These are phyloP conservation scores for Athrips mouffetella DNA, from an alignment of 2,888 invertebrate genomes.

Conservation along the genomic window DNA sequence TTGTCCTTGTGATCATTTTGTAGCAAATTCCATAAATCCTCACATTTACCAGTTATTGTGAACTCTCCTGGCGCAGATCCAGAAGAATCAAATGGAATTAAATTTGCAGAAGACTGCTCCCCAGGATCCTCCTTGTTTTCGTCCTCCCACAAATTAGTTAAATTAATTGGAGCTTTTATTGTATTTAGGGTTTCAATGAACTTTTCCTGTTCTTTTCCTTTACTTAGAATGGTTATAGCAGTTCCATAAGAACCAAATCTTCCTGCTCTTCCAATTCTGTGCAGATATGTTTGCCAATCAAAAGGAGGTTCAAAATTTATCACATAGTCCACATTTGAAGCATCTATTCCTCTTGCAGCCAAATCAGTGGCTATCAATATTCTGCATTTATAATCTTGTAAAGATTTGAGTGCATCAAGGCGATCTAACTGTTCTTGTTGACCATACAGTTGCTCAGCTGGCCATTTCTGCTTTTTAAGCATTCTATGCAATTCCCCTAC, in stretches of 20 bases:
- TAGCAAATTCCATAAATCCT: slow-evolving; percentile 36
- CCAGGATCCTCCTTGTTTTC: slow-evolving; percentile 15
- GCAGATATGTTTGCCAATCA: slow-evolving; percentile 91
- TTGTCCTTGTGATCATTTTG: slow-evolving; percentile 23
- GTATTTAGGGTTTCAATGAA: slow-evolving; percentile 78
- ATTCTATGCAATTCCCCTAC: slow-evolving; percentile 87
- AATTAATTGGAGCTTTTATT: slow-evolving; percentile 64
- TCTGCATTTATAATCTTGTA: slow-evolving; percentile 89
- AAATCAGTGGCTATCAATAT: slow-evolving; percentile 94
- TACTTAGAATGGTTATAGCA: slow-evolving; percentile 85
- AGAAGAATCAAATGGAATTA: background rate
- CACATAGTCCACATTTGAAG: slow-evolving; percentile 93
- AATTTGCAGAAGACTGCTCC: background rate
- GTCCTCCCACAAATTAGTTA: slow-evolving; percentile 48
- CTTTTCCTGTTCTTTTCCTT: slow-evolving; percentile 79
- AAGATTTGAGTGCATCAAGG: slow-evolving; percentile 84
- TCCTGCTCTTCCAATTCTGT: slow-evolving; percentile 97
- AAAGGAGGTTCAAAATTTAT: slow-evolving; percentile 93
- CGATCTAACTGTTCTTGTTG: slow-evolving; percentile 88
- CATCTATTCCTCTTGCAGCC: slow-evolving; percentile 96
- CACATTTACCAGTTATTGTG: slow-evolving; percentile 18
- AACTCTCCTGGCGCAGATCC: background rate
- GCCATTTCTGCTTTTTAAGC: slow-evolving; percentile 85
- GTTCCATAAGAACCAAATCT: slow-evolving; percentile 93
- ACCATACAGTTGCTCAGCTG: slow-evolving; percentile 87